Evolutionary conservation across 2,888 invertebrate species (phyloP).

Genomic region (Morinoia aosen): DNA sequence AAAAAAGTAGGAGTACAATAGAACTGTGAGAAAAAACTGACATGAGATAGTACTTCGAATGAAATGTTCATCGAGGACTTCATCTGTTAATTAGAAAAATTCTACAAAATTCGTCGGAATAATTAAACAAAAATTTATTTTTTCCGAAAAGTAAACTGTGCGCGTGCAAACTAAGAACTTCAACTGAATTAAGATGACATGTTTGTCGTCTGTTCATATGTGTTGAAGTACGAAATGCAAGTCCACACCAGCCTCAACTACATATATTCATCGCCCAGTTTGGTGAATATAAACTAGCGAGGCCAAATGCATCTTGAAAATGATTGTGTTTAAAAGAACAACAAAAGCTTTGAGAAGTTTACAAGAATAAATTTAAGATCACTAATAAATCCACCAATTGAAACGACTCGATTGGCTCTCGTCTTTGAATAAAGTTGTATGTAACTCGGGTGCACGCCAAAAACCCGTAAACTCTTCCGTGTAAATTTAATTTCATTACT

Average conservation of each 20-base stretch:
- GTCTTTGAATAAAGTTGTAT: neutral
- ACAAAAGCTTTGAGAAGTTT: neutral
- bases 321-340: neutral
- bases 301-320: neutral
- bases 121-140: too few relatives aligned
- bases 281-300: neutral
- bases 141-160: too few relatives aligned
- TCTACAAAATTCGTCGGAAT: too few relatives aligned
- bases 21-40: too few relatives aligned
- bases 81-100: too few relatives aligned
- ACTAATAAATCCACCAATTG: neutral
- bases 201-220: too few relatives aligned
- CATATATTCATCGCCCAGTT: neutral
- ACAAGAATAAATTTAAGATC: neutral
- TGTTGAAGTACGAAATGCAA: too few relatives aligned
- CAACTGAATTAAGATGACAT: too few relatives aligned
- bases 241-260: neutral
- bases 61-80: too few relatives aligned
- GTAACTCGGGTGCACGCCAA: neutral
- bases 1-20: too few relatives aligned
- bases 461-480: neutral
- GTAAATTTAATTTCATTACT: neutral
- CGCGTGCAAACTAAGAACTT: too few relatives aligned
- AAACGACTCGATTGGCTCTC: neutral
- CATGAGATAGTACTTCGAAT: too few relatives aligned